Evolutionary conservation across 2,888 invertebrate species (phyloP).

Genomic region (Tipula unca): DNA sequence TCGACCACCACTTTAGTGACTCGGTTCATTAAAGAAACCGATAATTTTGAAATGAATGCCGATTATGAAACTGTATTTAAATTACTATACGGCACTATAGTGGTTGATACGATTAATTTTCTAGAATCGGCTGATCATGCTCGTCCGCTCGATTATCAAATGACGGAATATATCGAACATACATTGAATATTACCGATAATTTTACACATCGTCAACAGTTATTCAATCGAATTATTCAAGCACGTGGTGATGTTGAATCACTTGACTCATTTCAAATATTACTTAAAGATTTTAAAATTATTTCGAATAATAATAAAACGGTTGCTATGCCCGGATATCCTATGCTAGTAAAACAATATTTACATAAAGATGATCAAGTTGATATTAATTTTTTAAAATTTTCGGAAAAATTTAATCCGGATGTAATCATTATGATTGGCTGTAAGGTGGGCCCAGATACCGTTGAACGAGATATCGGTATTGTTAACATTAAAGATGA

Average conservation of each 20-base stretch:
- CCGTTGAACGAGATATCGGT: constrained; percentile 52
- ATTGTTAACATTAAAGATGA: constrained; percentile 39
- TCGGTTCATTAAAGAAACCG: constrained; percentile 39
- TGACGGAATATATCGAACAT: constrained; percentile 50
- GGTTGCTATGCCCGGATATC: constrained; percentile 48
- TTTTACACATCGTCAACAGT: constrained; percentile 35
- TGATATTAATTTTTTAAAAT: constrained; percentile 44
- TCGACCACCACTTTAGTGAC: constrained; percentile 73
- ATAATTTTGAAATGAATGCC: constrained; percentile 28
- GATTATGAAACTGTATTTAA: constrained; percentile 26
- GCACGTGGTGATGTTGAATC: constrained; percentile 59
- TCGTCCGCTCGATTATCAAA: constrained; percentile 54
- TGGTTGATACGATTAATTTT: constrained; percentile 75
- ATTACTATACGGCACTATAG: constrained; percentile 49
- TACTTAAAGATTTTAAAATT: constrained; percentile 69
- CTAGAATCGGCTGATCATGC: constrained; percentile 56
- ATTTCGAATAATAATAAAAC: constrained; percentile 46
- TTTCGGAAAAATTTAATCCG: constrained; percentile 42
- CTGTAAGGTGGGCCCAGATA: constrained; percentile 45
- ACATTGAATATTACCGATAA: constrained; percentile 40
- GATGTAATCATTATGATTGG: constrained; percentile 52
- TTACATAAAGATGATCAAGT: constrained; percentile 35
- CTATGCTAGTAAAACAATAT: constrained; percentile 34
- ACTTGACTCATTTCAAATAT: constrained; percentile 56
- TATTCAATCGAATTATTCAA: constrained; percentile 48